These are phyloP conservation scores for Maccullochella peelii DNA, from an alignment of 2,113 vertebrate genomes.

Conservation along the genomic window DNA sequence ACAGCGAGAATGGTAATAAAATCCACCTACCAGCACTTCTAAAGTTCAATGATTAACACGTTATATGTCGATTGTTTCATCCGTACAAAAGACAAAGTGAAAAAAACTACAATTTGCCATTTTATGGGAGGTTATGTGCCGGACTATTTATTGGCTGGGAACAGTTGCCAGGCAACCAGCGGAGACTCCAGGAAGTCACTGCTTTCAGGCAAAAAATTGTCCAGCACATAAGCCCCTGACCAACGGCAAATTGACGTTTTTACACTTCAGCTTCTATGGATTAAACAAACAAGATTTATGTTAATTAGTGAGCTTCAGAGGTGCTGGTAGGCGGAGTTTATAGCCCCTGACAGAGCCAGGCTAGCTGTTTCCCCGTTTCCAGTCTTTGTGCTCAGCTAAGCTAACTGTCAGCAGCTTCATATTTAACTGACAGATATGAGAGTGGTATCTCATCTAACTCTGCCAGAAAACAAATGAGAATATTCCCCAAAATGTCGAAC, in stretches of 20 bases:
- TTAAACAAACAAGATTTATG: background rate
- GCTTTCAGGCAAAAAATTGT: background rate
- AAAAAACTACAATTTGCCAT: no score
- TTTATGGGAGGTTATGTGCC: background rate
- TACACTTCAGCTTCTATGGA: background rate
- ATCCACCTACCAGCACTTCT: background rate
- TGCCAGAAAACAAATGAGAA: background rate
- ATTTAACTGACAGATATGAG: background rate
- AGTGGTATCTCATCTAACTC: background rate
- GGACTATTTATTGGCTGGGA: background rate
- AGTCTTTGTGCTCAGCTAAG: constrained; percentile 9
- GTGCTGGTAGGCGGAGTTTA: background rate
- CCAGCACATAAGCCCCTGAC: background rate
- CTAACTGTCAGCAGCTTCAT: background rate
- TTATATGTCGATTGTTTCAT: background rate
- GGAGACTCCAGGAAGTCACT: background rate
- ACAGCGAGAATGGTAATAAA: background rate
- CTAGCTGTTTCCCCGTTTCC: background rate
- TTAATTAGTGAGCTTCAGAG: background rate
- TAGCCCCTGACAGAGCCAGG: background rate
- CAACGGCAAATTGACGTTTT: background rate
- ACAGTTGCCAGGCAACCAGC: background rate
- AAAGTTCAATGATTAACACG: background rate
- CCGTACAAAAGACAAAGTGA: background rate
- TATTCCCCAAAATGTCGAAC: constrained; percentile 7